Evolutionary conservation across 2,113 vertebrate species (phyloP), one percentile per base, ranked within the genome.

Genomic region (Ia io): DNA sequence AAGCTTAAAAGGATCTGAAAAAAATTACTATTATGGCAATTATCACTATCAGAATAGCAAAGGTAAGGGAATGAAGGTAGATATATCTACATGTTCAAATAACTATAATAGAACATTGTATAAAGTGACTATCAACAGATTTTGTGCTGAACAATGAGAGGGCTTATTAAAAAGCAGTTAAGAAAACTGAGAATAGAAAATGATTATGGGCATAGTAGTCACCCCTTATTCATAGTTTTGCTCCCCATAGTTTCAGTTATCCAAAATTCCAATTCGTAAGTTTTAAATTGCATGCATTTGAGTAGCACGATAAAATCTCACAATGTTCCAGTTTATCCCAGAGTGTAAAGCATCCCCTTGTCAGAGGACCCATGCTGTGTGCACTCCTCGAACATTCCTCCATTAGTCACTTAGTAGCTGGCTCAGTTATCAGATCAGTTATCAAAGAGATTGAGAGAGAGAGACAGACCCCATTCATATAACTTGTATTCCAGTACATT

Each of bases 121-220:
- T 80, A 47, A 92, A 95, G 42, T 37, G 77, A 96, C 56, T 61
- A 12, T 67, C 83, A 79, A 90, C 97, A 96, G 37, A 96, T 97
- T 93, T 95, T 88, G 84, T 96, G 51, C 28, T 84, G 28, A 88
- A 95, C 80, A 92, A 83, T 47, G 78, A 95, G 96, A 53, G 69
- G 49, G 22, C 16, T 25, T 44, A 89, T 79, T 95, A 90, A 95
- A 53, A 97, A 92, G 22, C 79, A 94, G 56, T 86, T 87, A 32
- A 86, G 30, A 4, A 79, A 83, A 95, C 12, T 74, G 49, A 82
- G 65, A 25, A 74, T 73, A 91, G 71, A 90, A 96, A 95, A 84
- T 73, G 11, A 74, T 88, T 74, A 74, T 14, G 28, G 23, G 35
- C 40, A 80, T 11, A 40, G 14, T 30, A 59, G 78, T 80, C 8